phyloP scores from a whole-genome alignment of 2,888 invertebrate species.

The Drosophila emarginata region DNA sequence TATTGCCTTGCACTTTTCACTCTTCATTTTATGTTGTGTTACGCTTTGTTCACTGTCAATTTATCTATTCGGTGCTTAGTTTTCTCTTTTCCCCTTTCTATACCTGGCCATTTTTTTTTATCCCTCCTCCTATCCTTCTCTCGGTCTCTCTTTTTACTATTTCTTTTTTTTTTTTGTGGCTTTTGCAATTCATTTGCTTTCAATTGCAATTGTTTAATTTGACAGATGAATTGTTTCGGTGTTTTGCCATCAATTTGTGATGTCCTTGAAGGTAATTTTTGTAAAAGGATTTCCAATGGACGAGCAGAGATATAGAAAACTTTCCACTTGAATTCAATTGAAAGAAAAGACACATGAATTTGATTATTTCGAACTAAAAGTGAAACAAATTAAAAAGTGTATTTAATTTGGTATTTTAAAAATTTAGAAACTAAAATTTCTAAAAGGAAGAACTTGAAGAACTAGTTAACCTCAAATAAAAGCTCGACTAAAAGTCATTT shows the following conservation, averaged over 20 bases:
- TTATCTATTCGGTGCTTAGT: constrained; percentile 58
- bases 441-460: no score
- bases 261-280: constrained; percentile 4
- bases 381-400: no score
- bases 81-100: constrained; percentile 23
- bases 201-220: constrained; percentile 61
- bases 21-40: constrained; percentile 29
- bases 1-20: constrained; percentile 67
- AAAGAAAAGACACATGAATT: neutral
- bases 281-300: constrained; percentile 1
- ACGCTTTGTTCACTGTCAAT: constrained; percentile 51
- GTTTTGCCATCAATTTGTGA: constrained; percentile 14
- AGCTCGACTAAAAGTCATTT: no score
- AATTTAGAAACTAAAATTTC: no score
- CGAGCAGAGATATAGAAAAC: neutral
- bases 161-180: neutral
- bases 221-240: constrained; percentile 62
- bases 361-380: no score
- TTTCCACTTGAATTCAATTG: neutral
- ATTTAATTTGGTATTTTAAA: no score
- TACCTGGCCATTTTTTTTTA: neutral
- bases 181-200: constrained; percentile 44
- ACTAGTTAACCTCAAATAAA: no score
- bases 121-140: constrained; percentile 4
- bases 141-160: no score